phyloP scores from a whole-genome alignment of 2,888 invertebrate species.

The Minunthozetes semirufus region DNA sequence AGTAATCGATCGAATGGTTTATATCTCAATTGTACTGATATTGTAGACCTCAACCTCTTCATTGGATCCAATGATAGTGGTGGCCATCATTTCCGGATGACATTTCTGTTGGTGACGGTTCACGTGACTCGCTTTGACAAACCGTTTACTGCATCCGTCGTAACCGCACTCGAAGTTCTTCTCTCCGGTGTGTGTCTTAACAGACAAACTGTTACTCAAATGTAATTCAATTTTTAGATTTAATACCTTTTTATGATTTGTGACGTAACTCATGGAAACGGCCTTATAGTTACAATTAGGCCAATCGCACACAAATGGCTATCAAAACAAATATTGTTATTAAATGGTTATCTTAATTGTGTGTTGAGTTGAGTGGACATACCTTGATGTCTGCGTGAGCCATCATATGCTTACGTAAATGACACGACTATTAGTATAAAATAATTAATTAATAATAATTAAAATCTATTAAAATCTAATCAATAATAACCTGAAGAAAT shows the following conservation, averaged over 20 bases:
- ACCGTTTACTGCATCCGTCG: conserved; percentile 28
- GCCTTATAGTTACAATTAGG: conserved; percentile 34
- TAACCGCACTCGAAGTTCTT: conserved; percentile 34
- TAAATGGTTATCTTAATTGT: too few relatives aligned
- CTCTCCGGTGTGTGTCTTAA: conserved; percentile 32
- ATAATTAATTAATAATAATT: too few relatives aligned
- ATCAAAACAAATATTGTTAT: not conserved
- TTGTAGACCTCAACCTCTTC: not conserved
- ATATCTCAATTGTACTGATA: not conserved
- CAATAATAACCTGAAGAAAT: conserved; percentile 16
- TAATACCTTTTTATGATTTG: conserved; percentile 26
- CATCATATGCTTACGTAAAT: conserved; percentile 32
- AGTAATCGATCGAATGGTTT: not conserved
- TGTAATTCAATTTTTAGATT: not conserved
- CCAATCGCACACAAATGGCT: conserved; percentile 32
- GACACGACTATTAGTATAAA: conserved; percentile 8
- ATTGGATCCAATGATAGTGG: not conserved
- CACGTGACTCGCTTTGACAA: conserved; percentile 32
- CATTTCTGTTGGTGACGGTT: conserved; percentile 34
- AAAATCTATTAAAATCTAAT: too few relatives aligned
- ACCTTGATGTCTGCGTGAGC: conserved; percentile 33
- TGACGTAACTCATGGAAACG: conserved; percentile 34
- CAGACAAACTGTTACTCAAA: not conserved
- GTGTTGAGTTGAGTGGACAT: too few relatives aligned
- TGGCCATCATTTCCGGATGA: conserved; percentile 31